phyloP scores from a whole-genome alignment of 1,140 invertebrate genomes.

The Pseudomyrmex pallidus region DNA sequence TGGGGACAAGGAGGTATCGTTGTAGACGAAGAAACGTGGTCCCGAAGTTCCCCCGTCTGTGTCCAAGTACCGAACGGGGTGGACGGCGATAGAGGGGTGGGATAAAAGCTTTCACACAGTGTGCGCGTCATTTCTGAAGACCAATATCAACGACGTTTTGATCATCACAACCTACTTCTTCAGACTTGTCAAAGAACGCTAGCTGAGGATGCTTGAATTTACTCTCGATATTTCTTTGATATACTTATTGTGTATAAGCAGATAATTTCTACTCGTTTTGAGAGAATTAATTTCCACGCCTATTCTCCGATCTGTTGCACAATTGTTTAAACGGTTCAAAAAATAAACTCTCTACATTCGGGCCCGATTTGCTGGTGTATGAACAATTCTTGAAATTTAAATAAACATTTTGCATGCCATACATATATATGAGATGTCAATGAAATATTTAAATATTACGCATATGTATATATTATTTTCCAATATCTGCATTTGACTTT shows the following conservation, averaged over 20 bases:
- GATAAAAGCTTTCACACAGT: slow-evolving; percentile 77
- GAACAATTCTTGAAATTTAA: no score
- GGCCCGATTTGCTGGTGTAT: neutral
- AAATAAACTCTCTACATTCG: no score
- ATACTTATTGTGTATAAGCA: neutral
- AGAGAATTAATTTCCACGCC: neutral
- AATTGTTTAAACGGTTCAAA: slow-evolving; percentile 34
- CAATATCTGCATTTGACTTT: no score
- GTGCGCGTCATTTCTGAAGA: slow-evolving; percentile 74
- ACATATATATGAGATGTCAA: no score
- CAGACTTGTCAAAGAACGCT: neutral
- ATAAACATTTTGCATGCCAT: no score
- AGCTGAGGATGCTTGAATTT: neutral
- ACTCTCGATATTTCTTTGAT: slow-evolving; percentile 2
- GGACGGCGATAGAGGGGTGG: slow-evolving; percentile 73
- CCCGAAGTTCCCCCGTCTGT: slow-evolving; percentile 63
- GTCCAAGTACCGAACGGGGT: slow-evolving; percentile 67
- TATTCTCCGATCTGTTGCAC: slow-evolving; percentile 21
- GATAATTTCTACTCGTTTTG: slow-evolving; percentile 1
- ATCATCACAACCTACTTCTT: slow-evolving; percentile 57
- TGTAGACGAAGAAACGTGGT: slow-evolving; percentile 47
- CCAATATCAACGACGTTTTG: slow-evolving; percentile 63
- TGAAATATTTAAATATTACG: no score
- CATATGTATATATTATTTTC: no score
- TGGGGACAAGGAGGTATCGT: neutral